Evolutionary conservation across 92 coral and sea anemone species (phyloP).

Genomic region (Siderastrea siderea): DNA sequence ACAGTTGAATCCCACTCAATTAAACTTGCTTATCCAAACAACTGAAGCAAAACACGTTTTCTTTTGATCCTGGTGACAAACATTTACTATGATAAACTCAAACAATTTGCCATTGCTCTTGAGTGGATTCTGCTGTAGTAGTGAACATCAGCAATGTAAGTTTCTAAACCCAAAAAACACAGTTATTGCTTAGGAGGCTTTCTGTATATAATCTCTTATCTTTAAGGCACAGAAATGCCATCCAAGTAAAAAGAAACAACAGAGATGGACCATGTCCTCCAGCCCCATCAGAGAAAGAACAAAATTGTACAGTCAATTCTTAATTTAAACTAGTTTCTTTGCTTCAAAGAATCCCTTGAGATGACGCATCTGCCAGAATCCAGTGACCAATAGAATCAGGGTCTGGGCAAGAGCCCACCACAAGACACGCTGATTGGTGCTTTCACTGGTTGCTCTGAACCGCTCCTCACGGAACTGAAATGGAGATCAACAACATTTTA

Average conservation of each 20-base stretch:
- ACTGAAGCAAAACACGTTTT: too few species aligned
- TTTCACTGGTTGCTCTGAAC: conserved; percentile 95
- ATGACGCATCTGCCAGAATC: conserved; percentile 99
- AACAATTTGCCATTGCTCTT: too few species aligned
- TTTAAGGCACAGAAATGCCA: neutral
- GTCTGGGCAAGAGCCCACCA: conserved; percentile 99
- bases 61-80: too few species aligned
- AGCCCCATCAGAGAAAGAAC: neutral
- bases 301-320: neutral
- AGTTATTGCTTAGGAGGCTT: conserved; percentile 9
- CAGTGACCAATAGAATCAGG: conserved; percentile 90
- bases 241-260: neutral
- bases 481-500: neutral
- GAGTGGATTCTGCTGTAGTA: neutral
- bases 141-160: neutral
- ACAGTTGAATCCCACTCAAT: too few species aligned
- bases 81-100: neutral
- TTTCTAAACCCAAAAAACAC: neutral
- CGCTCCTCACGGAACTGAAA: conserved; percentile 98
- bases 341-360: conserved; percentile 99
- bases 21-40: too few species aligned
- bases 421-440: conserved; percentile 98
- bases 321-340: conserved; percentile 90
- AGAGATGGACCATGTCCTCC: conserved; percentile 4
- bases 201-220: neutral